Evolutionary conservation across 2,113 vertebrate genomes (phyloP).

Genomic region (Syrmaticus mikado): DNA sequence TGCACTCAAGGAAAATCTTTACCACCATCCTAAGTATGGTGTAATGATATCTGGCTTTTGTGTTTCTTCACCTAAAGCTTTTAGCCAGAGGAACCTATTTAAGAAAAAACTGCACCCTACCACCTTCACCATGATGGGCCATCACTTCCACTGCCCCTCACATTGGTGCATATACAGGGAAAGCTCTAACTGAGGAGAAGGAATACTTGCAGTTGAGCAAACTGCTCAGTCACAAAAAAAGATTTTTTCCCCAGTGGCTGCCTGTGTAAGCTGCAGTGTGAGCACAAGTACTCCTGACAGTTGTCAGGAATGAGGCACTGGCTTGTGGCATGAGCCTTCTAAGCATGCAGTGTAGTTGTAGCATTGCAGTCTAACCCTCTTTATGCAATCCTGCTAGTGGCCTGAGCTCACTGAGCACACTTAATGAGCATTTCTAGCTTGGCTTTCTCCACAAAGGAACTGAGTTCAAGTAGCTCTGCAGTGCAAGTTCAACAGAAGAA

Average conservation of each 20-base stretch:
- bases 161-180: neutral
- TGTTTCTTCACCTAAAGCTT: neutral
- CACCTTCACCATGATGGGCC: neutral
- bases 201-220: neutral
- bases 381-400: neutral
- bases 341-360: neutral
- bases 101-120: neutral
- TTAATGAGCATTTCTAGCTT: too few species aligned
- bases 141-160: neutral
- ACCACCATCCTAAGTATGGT: neutral
- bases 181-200: neutral
- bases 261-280: neutral
- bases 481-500: too few species aligned
- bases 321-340: accelerated
- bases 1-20: neutral
- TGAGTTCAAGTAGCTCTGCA: neutral
- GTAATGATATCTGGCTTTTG: neutral
- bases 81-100: neutral
- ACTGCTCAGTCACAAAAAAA: neutral
- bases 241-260: neutral
- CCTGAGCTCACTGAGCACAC: neutral
- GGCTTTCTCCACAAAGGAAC: neutral
- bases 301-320: neutral
- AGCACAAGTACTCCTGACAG: neutral
- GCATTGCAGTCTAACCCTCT: neutral